Evolutionary conservation across 2,888 invertebrate species (phyloP), one percentile per base, ranked within the genome.

Genomic region (Nysson spinosus): DNA sequence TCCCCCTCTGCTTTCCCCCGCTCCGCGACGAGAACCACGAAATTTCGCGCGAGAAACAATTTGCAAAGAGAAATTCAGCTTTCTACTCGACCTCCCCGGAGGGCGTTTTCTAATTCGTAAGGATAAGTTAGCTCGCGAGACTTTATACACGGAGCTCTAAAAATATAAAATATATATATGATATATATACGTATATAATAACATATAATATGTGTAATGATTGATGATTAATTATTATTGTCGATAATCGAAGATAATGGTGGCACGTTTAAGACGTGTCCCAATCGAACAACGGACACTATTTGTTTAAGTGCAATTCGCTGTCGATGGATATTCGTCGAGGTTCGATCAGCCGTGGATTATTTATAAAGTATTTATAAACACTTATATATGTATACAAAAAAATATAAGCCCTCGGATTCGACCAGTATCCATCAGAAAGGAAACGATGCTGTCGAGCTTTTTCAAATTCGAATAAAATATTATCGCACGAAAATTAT

Each of bases 401-500:
- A 19, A 32, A 22, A 24, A 7, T 56, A 19, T 5, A 14, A 56
- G 37, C 30, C 22, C 39, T 43, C 9, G 54, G 19, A 28, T 46
- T 51, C 51, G 52, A 40, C 43, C 35, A 42, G 22, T 55, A 43
- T 61, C 49, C 54, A 50, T 37, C 37, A 35, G 37, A 26, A n/a
- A n/a, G 32, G 22, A 58, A 62, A 62, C 37, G 47, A 52, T 49
- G 63, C 51, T 66, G 70, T n/a, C 49, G 50, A 65, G 74, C 74
- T 72, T 72, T n/a, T 56, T 50, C 26, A 43, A 65, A 26, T 22
- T 51, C 35, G 46, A 61, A 40, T 58, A 39, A 50, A 58, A 39
- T 72, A 37, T 60, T 65, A 47, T 54, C 52, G 69, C 69, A 72
- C 39, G 50, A 69, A 28, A 46, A 64, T 74, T 70, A 60, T 73